Evolutionary conservation across 2,113 vertebrate genomes (phyloP).

Genomic region (Gadus chalcogrammus): DNA sequence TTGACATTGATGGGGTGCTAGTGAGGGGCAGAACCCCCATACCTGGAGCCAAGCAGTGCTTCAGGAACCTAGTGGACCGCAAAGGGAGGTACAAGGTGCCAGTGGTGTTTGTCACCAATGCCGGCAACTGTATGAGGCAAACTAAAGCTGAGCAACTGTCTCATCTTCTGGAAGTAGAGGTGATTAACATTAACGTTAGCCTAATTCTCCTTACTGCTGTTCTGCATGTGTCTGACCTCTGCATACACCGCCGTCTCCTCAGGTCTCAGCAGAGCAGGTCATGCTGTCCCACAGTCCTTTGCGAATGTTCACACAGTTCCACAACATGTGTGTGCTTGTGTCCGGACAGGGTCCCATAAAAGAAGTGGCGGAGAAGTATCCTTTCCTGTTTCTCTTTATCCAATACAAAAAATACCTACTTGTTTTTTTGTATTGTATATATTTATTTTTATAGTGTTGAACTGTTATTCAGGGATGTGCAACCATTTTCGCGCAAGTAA

Average conservation of each 20-base stretch:
- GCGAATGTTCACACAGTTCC: conserved; percentile 83
- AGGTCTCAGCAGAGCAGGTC: conserved; percentile 92
- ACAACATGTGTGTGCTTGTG: conserved; percentile 82
- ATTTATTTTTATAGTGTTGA: too few species aligned
- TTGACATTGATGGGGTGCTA: conserved; percentile 94
- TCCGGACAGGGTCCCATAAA: conserved; percentile 87
- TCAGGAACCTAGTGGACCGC: conserved; percentile 74
- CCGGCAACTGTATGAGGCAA: conserved; percentile 84
- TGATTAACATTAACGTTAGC: conserved; percentile 34
- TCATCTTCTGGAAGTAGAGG: conserved; percentile 81
- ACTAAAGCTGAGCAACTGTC: conserved; percentile 85
- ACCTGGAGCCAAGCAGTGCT: conserved; percentile 85
- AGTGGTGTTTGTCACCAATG: conserved; percentile 93
- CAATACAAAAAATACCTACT: too few species aligned
- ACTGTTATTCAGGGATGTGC: too few species aligned
- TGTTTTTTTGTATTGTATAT: too few species aligned
- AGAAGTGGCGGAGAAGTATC: conserved; percentile 90
- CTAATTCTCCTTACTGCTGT: background rate
- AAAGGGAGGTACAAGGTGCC: conserved; percentile 84
- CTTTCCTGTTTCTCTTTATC: conserved; percentile 53
- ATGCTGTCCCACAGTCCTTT: conserved; percentile 93
- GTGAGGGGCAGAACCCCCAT: conserved; percentile 83
- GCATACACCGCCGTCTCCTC: conserved; percentile 10
- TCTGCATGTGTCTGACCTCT: background rate
- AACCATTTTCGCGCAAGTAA: too few species aligned